Evolutionary conservation across 2,113 vertebrate genomes (phyloP).

Genomic region (Tupaia tana): DNA sequence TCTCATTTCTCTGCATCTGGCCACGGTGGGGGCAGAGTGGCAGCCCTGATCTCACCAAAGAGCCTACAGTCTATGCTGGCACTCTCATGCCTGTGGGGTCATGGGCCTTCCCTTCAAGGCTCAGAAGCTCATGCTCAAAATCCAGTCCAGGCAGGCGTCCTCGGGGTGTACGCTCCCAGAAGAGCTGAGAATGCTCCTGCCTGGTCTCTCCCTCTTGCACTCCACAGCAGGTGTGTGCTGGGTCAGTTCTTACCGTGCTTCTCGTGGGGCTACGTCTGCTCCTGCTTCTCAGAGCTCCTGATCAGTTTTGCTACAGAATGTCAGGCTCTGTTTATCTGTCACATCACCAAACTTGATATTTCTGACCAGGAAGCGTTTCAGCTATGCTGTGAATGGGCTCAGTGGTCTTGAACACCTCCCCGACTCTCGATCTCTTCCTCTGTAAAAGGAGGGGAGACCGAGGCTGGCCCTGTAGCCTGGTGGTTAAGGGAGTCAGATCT

Average conservation of each 20-base stretch:
- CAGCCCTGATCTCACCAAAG: not conserved
- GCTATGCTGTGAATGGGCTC: not conserved
- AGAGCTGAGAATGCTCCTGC: not conserved
- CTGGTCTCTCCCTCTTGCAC: not conserved
- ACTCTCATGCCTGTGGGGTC: not conserved
- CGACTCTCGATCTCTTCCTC: not conserved
- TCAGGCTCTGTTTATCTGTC: slow-evolving; percentile 20
- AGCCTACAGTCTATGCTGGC: not conserved
- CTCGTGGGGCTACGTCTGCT: not conserved
- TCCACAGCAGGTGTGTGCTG: not conserved
- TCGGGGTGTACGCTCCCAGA: not conserved
- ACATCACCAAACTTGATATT: slow-evolving; percentile 18
- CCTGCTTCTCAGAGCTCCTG: not conserved
- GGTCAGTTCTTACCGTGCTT: slow-evolving; percentile 21
- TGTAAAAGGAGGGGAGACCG: not conserved
- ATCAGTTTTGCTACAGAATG: not conserved
- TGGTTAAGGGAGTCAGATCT: too few relatives aligned
- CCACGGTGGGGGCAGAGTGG: accelerated
- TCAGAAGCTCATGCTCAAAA: not conserved
- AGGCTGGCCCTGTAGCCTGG: too few relatives aligned
- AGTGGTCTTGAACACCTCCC: not conserved
- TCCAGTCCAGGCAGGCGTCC: not conserved
- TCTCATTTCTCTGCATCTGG: not conserved
- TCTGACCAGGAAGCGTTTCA: not conserved
- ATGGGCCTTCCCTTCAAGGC: not conserved